Evolutionary conservation across 2,888 invertebrate genomes (phyloP).

Genomic region (Hoplodrina blanda): DNA sequence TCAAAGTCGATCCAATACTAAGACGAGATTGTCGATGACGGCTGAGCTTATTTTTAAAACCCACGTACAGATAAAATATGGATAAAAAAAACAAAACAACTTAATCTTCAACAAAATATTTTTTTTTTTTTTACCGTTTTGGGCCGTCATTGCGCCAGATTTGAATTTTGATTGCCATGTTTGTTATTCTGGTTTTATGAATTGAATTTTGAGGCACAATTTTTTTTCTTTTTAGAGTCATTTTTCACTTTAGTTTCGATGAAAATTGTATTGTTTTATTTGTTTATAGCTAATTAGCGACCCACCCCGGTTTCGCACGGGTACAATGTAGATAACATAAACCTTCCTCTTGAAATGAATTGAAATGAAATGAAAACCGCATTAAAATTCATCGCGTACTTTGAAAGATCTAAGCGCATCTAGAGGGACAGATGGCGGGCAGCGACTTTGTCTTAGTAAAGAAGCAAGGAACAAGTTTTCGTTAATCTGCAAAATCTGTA

Average conservation of each 20-base stretch:
- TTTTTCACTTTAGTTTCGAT: no score
- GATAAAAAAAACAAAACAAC: constrained; percentile 33
- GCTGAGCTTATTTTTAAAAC: constrained; percentile 32
- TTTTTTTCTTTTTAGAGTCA: neutral
- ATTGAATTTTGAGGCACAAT: neutral
- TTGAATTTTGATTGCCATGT: constrained; percentile 12
- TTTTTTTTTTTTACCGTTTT: constrained; percentile 3
- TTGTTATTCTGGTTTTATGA: constrained; percentile 2
- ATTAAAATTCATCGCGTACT: no score
- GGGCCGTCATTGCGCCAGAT: neutral
- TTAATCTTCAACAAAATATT: constrained; percentile 5
- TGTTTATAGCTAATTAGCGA: neutral
- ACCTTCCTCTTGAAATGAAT: no score
- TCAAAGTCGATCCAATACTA: constrained; percentile 23
- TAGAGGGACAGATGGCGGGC: no score
- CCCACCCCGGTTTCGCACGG: no score
- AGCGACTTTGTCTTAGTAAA: no score
- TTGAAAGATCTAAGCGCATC: no score
- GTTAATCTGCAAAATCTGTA: neutral
- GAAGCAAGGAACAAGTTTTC: neutral
- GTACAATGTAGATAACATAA: no score
- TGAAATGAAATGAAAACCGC: no score
- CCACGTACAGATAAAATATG: constrained; percentile 33
- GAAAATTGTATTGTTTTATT: neutral
- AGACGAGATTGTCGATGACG: constrained; percentile 32